Base-by-base conservation (phyloP, 2,113 vertebrate genomes). In the Canis aureus region DNA sequence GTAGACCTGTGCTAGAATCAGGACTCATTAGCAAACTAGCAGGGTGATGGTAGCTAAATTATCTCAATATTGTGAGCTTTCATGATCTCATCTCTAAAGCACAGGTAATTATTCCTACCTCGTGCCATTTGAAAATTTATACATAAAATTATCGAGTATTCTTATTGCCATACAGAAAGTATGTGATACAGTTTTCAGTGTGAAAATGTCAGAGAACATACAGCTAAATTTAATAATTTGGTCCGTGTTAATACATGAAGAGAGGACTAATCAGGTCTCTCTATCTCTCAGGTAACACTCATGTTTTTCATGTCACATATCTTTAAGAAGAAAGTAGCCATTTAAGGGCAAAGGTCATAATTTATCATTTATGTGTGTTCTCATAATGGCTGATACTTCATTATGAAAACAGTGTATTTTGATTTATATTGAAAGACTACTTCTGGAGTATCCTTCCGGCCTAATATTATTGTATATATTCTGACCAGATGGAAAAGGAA, bases 51-150 rank as follows among this genome's bases (percentile, higher is more conserved):
- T 86, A 7, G 3, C n/a, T 73, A 67, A 89, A 53, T 85, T 60
- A 91, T 69, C 60, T 89, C 64, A 69, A 57, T 32, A 59, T 49
- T 57, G 11, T 71, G 38, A 91, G 12, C 27, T 85, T 49, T 84
- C 38, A 27, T 78, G 84, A 93, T 88, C 89, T 96, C 35, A 84
- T 83, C 38, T 79, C n/a, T 81, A 53, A 86, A 69, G 82, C 12
- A 79, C 35, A 71, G 35, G 82, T 82, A 78, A 95, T 89, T 91
- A 86, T 71, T 96, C 55, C 66, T 60, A 49, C 19, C 38, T 93
- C 22, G 74, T 53, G 76, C 23, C 7, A 35, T 74, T 94, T 94
- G 93, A 64, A 89, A 92, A 84, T 66, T 49, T 69, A 67, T 85
- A 66, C 32, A 51, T 81, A 80, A 83, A 96, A 80, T 32, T 17